These are phyloP conservation scores for Armadillidium nasatum DNA, from an alignment of 1,140 invertebrate species.

Conservation along the genomic window DNA sequence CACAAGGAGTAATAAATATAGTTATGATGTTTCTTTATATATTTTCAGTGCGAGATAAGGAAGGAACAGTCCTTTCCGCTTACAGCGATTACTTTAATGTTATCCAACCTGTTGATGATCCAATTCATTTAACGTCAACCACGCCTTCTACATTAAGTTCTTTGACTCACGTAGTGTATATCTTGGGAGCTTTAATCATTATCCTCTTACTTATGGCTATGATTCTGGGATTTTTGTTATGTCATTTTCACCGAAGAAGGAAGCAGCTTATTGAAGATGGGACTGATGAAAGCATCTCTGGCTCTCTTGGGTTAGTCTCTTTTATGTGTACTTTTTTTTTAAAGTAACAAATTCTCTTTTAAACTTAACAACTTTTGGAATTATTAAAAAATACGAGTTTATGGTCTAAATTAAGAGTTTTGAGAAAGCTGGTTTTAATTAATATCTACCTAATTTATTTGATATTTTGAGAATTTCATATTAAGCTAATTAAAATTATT, in stretches of 20 bases:
- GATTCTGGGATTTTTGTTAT: slow-evolving; percentile 29
- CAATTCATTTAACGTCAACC: background rate
- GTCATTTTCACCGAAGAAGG: slow-evolving; percentile 32
- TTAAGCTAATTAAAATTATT: background rate
- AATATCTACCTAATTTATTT: no score
- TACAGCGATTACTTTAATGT: slow-evolving; percentile 33
- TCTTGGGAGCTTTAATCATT: slow-evolving; percentile 33
- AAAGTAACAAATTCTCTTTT: no score
- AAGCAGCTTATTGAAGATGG: slow-evolving; percentile 40
- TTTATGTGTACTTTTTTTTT: background rate
- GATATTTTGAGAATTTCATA: background rate
- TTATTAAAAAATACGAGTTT: no score
- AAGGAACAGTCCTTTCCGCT: background rate
- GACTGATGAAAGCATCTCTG: slow-evolving; percentile 35
- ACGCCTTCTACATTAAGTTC: slow-evolving; percentile 13
- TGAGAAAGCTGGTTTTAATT: no score
- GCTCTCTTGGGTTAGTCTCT: slow-evolving; percentile 31
- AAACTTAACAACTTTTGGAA: no score
- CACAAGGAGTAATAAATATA: no score
- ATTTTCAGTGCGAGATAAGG: background rate
- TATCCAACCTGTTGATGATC: slow-evolving; percentile 33
- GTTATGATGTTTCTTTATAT: no score
- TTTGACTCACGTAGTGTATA: slow-evolving; percentile 32
- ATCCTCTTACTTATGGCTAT: slow-evolving; percentile 38
- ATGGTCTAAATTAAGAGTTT: no score